A percentile compares a stretch with the other conserved stretches of the same genome.
These are phyloP conservation scores for Pongo pygmaeus DNA, from an alignment of 2,113 vertebrate species.

Conservation along the genomic window DNA sequence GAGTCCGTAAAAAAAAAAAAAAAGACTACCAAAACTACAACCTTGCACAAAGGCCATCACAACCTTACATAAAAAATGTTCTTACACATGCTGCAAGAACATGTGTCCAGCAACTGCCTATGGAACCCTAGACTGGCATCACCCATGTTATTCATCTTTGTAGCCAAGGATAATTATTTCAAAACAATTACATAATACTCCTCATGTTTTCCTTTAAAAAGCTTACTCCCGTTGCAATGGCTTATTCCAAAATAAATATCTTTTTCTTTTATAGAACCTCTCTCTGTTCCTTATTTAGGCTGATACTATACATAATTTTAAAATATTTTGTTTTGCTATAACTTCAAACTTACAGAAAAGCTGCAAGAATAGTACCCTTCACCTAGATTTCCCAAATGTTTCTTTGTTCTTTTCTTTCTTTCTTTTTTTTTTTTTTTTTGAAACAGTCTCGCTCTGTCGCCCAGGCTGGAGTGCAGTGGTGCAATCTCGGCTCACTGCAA, in stretches of 20 bases:
- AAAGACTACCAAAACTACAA: no score
- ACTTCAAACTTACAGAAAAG: constrained; percentile 1
- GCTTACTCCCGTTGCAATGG: not conserved
- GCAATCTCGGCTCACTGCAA: no score
- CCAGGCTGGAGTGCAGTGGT: no score
- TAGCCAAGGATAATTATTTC: not conserved
- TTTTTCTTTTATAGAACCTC: not conserved
- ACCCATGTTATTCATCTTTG: not conserved
- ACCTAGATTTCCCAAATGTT: not conserved
- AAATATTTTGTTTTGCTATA: not conserved
- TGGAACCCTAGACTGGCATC: not conserved
- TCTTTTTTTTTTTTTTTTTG: no score
- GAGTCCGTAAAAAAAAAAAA: no score
- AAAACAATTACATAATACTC: not conserved
- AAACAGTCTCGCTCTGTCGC: no score
- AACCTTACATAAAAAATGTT: no score
- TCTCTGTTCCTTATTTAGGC: not conserved
- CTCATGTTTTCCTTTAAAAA: not conserved
- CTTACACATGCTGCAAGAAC: not conserved
- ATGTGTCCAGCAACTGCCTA: not conserved
- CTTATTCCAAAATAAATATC: not conserved
- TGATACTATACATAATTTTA: not conserved
- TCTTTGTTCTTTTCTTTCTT: no score
- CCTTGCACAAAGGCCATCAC: no score
- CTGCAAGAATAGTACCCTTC: not conserved